Conservation (phyloP, 2,797 vertebrate genomes). For the Pelobates cultripes region DNA sequence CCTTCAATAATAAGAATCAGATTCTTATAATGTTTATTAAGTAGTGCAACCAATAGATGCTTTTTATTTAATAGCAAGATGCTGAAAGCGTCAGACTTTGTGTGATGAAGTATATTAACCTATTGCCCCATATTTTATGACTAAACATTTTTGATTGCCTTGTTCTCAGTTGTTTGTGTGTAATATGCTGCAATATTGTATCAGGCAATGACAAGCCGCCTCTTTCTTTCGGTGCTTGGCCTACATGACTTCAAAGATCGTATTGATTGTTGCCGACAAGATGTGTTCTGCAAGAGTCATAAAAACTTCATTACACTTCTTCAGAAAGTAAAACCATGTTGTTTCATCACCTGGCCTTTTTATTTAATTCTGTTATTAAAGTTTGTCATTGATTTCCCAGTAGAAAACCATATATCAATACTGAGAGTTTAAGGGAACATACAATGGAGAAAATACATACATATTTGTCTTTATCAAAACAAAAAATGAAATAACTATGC, state of each 20-base stretch:
- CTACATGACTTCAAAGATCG: slow-evolving; percentile 59
- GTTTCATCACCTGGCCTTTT: slow-evolving; percentile 69
- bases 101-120: slow-evolving; percentile 24
- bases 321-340: slow-evolving; percentile 59
- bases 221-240: slow-evolving; percentile 23
- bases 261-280: slow-evolving; percentile 62
- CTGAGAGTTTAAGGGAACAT: slow-evolving; percentile 73
- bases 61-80: too few relatives aligned
- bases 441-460: slow-evolving; percentile 67
- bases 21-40: too few relatives aligned
- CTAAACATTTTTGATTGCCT: slow-evolving; percentile 1
- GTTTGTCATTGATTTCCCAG: slow-evolving; percentile 80
- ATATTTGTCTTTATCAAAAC: slow-evolving; percentile 37
- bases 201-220: slow-evolving; percentile 55
- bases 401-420: slow-evolving; percentile 81
- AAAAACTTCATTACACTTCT: slow-evolving; percentile 57
- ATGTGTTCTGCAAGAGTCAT: slow-evolving; percentile 56
- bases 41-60: too few relatives aligned
- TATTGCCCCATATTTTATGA: slow-evolving; percentile 3
- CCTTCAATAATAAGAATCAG: too few relatives aligned
- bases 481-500: slow-evolving; percentile 61
- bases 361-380: slow-evolving; percentile 79
- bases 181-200: slow-evolving; percentile 55
- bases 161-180: slow-evolving; percentile 45
- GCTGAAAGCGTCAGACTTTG: not conserved